A percentile compares a stretch with the other conserved stretches of the same genome.
These are phyloP conservation scores for Periphyllus acericola DNA, from an alignment of 2,888 invertebrate species.

Conservation along the genomic window DNA sequence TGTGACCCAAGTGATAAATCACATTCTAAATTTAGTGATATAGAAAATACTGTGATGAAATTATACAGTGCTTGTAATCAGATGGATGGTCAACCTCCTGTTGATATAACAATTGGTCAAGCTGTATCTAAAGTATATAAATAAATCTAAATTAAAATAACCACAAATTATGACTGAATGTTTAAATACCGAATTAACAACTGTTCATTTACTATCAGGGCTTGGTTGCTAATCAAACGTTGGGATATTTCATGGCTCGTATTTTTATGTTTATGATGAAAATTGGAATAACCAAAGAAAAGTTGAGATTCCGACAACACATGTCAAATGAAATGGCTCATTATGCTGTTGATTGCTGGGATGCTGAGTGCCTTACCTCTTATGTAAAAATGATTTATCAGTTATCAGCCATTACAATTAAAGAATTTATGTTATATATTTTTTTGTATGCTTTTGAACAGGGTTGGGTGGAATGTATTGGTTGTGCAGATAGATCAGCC, in stretches of 20 bases:
- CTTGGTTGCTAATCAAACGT: conserved; percentile 94
- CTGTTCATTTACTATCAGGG: conserved; percentile 68
- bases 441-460: conserved; percentile 66
- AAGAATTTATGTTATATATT: conserved; percentile 10
- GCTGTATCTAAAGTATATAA: conserved; percentile 78
- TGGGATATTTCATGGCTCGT: conserved; percentile 97
- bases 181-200: background rate
- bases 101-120: conserved; percentile 81
- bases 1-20: conserved; percentile 90
- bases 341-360: conserved; percentile 99
- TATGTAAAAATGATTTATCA: conserved; percentile 72
- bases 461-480: conserved; percentile 99
- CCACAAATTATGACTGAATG: background rate
- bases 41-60: conserved; percentile 80
- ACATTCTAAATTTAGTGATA: conserved; percentile 87
- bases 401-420: background rate
- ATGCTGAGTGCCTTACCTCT: conserved; percentile 96
- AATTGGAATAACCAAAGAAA: conserved; percentile 86
- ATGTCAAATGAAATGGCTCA: conserved; percentile 99
- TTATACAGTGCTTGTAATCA: conserved; percentile 96
- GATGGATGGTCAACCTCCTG: conserved; percentile 94
- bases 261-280: conserved; percentile 89
- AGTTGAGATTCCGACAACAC: conserved; percentile 95
- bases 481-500: conserved; percentile 98
- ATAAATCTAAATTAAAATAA: background rate